phyloP scores from a whole-genome alignment of 2,888 invertebrate genomes.

The Microctonus hyperodae region DNA sequence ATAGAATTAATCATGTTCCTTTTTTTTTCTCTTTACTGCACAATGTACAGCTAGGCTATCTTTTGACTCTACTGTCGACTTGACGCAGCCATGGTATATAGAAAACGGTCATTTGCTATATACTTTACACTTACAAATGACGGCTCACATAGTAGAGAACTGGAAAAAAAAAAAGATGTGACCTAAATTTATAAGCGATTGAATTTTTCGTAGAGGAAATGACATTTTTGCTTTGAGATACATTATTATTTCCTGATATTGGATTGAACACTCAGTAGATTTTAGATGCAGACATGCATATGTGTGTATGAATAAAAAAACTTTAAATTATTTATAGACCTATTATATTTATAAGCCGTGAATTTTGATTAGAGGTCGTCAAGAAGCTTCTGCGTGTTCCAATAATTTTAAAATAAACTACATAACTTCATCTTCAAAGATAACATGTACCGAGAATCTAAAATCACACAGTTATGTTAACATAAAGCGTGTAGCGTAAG shows the following conservation, averaged over 20 bases:
- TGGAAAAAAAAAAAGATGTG: too few species aligned
- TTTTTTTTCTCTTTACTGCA: neutral
- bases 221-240: too few species aligned
- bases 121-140: too few species aligned
- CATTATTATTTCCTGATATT: neutral
- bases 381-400: neutral
- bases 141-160: too few species aligned
- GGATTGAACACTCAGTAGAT: neutral
- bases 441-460: neutral
- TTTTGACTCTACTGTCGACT: neutral
- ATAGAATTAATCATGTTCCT: slow-evolving; percentile 2
- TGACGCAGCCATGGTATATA: too few species aligned
- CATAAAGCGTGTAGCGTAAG: neutral
- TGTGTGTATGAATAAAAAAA: neutral
- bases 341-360: too few species aligned
- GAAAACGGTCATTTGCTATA: too few species aligned
- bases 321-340: slow-evolving; percentile 8
- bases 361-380: neutral
- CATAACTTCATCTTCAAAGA: neutral
- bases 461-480: slow-evolving; percentile 14
- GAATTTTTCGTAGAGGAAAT: too few species aligned
- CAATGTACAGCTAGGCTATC: neutral
- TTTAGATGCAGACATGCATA: too few species aligned
- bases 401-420: neutral
- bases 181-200: too few species aligned